Base-by-base conservation (phyloP, 2,888 invertebrate species). In the Nematopogon swammerdamellus region DNA sequence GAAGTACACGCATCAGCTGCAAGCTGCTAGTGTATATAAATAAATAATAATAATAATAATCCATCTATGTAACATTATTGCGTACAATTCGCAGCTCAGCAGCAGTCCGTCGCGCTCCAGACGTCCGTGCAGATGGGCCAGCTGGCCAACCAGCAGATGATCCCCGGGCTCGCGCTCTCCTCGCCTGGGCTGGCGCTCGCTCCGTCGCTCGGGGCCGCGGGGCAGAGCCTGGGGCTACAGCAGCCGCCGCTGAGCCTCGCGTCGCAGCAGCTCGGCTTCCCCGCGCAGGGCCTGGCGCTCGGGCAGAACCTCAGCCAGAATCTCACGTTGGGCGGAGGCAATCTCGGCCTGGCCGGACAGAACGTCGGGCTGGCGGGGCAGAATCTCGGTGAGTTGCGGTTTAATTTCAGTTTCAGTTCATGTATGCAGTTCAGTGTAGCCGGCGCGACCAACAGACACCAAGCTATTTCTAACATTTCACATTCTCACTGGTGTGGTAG, bases 331-430 rank as follows among this genome's bases (percentile, higher is more conserved):
- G 60, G 61, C 19, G 58, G 59, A 16, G 62, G 58, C 57, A 58
- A 55, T 49, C 55, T 60, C 62, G 72, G 73, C 60, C 59, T 75
- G 59, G 60, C 67, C n/a, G 58, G 65, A 50, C 70, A 70, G 55
- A 70, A 70, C 53, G 60, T 70, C 60, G 59, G 60, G 2, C 57
- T 69, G 64, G 67, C 63, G 19, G 69, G 67, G 18, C 71, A 67
- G 57, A 70, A 68, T 54, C 58, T 74, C 45, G 66, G 67, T 3
- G 63, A 74, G 44, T 69, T 74, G 62, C 70, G 69, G 47, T 65
- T 63, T 58, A 63, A 63, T 50, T 58, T 76, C n/a, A n/a, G n/a
- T n/a, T n/a, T n/a, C n/a, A n/a, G n/a, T n/a, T n/a, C n/a, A n/a
- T n/a, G n/a, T n/a, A n/a, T n/a, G n/a, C n/a, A n/a, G n/a, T n/a